Evolutionary conservation across 2,888 invertebrate species (phyloP), one percentile per base, ranked within the genome.

Genomic region (Mesoligia furuncula): DNA sequence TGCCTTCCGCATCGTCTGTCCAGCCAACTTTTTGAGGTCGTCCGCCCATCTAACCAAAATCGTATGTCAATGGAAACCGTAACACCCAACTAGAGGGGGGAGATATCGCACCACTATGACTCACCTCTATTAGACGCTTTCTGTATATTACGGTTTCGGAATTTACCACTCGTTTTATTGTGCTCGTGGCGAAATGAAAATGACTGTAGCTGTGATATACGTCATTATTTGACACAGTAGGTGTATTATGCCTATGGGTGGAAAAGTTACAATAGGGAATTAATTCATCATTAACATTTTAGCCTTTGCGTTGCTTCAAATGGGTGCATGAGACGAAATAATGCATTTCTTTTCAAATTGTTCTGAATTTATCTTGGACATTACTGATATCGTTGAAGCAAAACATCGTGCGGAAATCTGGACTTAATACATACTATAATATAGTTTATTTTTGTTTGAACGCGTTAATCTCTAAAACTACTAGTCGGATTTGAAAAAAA

Each of bases 81-180:
- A 8, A 7, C 42, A 11, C 31, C 7, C n/a, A 27, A 72, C 64
- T 64, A 74, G 65, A 71, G 84, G 64, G 78, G 78, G 51, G 62
- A 54, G n/a, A 76, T 69, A 83, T 83, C 84, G 39, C 75, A 75
- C 83, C 72, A 83, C 62, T 75, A 75, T 88, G 88, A 88, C 71
- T 89, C 89, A 88, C 83, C 71, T 61, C 77, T 80, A 83, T 83
- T 89, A 87, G 85, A 76, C 77, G 84, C 80, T 88, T 84, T 88
- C 87, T 62, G 84, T 77, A 75, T 80, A 85, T 81, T 81, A 87
- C 81, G 17, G 80, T 85, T 83, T 81, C 83, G 79, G 85, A 84
- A 87, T 79, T 69, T 69, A 42, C 67, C 68, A 80, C 73, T 78
- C 31, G 67, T 78, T 83, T 85, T 85, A 71, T 85, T 83, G 79